A percentile compares a stretch with the other conserved stretches of the same genome.
Conservation (phyloP, 2,888 invertebrate species). For the Calephelis perditalis region DNA sequence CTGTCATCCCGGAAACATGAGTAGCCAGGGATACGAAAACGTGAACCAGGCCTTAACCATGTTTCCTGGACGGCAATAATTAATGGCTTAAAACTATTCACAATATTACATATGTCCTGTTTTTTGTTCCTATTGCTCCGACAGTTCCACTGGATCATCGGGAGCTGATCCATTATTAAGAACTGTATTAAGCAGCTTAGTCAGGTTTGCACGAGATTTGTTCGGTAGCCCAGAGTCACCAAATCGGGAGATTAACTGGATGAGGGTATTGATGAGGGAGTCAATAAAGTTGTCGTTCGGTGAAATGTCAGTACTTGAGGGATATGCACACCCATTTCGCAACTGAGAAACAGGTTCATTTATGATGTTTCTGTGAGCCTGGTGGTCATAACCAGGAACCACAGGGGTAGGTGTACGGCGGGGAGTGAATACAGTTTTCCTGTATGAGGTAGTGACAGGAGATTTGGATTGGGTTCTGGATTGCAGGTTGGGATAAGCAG, state of each 20-base stretch:
- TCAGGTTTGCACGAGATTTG: neutral
- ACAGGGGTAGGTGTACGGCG: no score
- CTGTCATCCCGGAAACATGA: constrained; percentile 18
- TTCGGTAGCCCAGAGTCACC: constrained; percentile 2
- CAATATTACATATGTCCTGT: constrained; percentile 18
- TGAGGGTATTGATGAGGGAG: neutral
- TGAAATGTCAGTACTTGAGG: no score
- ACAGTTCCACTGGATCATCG: constrained; percentile 27
- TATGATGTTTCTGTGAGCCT: no score
- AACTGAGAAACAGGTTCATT: no score
- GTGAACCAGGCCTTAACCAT: constrained; percentile 26
- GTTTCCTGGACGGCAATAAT: constrained; percentile 25
- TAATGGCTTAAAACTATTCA: constrained; percentile 19
- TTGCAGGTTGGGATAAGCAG: no score
- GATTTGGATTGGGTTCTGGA: no score
- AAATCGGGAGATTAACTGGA: neutral
- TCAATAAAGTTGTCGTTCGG: neutral
- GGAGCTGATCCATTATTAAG: constrained; percentile 2
- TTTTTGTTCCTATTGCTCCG: constrained; percentile 24
- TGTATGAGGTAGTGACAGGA: no score
- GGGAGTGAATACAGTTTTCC: no score
- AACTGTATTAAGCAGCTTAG: neutral
- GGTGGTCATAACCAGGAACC: no score
- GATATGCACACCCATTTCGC: no score
- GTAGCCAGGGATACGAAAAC: constrained; percentile 25